Base-by-base conservation (phyloP, 2,113 vertebrate species). In the Dendrocopos noguchii region DNA sequence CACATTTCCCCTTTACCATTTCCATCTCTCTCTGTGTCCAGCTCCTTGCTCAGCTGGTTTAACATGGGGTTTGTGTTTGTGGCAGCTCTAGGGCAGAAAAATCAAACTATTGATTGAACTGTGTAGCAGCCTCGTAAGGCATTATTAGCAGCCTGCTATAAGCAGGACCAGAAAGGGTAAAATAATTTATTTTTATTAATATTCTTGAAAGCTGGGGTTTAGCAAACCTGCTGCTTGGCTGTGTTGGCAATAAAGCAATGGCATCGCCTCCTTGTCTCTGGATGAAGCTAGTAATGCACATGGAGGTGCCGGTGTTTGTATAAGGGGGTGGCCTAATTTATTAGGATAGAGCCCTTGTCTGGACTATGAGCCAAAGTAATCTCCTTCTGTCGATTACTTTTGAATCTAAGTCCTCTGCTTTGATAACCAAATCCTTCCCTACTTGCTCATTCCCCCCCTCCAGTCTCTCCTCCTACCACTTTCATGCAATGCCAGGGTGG, bases 21-120 rank as follows among this genome's bases (percentile, higher is more conserved):
- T 78, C 29, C 0, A 2, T 4, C 72, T 10, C 31, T 63, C 46
- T 24, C 75, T 24, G 22, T 1, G 3, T 10, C 47, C 42, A 71
- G 29, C n/a, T 66, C 65, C 59, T 82, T 46, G 24, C 71, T 91
- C 65, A 29, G 75, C 33, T 2, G 3, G 68, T 87, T 80, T 72
- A 80, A 12, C 0, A 0, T 33, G 7, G 47, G 7, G 50, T 29
- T 87, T 22, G 6, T 55, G 84, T 81, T 53, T 87, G 75, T 78
- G 94, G 84, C 95, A 95, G 80, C 81, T 86, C 68, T 88, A 88
- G 77, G 96, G 94, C 87, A 97, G 90, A 75, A 97, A 96, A 97
- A 96, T 97, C 93, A 94, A 97, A 97, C 72, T 96, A 97, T 84
- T 94, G 96, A 95, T 91, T 92, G 93, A 96, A 95, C 84, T 84